Evolutionary conservation across 2,888 invertebrate genomes (phyloP).

Genomic region (Schizotus pectinicornis): DNA sequence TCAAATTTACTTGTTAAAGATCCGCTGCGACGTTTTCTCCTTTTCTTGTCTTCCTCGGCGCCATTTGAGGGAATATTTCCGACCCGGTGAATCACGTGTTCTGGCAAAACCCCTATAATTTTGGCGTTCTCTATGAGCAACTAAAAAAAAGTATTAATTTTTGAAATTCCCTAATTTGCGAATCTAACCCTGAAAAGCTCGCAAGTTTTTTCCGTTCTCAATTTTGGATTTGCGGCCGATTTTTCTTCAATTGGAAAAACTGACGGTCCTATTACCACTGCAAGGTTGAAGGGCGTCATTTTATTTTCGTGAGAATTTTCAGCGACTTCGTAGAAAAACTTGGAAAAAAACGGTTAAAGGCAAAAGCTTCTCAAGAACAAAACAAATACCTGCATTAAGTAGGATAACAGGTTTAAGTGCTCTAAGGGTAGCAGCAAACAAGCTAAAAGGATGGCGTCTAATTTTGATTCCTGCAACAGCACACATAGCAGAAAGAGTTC

Average conservation of each 20-base stretch:
- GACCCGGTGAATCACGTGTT: constrained; percentile 61
- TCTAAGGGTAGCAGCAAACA: constrained; percentile 76
- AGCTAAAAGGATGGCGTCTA: constrained; percentile 69
- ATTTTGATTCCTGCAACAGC: constrained; percentile 65
- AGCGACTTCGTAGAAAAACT: constrained; percentile 75
- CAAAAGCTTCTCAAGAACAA: constrained; percentile 3
- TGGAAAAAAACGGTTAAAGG: constrained; percentile 43
- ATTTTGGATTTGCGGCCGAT: constrained; percentile 62
- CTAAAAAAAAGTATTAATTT: constrained; percentile 57
- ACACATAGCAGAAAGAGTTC: constrained; percentile 77
- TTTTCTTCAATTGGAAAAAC: constrained; percentile 79
- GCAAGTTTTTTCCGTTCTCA: constrained; percentile 71
- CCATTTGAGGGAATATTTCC: constrained; percentile 55
- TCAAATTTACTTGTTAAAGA: constrained; percentile 76
- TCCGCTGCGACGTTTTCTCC: constrained; percentile 84
- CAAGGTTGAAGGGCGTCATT: constrained; percentile 84
- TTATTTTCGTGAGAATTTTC: constrained; percentile 73
- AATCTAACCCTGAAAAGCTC: constrained; percentile 69
- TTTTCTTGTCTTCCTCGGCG: constrained; percentile 63
- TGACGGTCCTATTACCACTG: constrained; percentile 85
- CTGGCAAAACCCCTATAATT: constrained; percentile 75
- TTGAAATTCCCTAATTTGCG: background rate
- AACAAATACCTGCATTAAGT: constrained; percentile 74
- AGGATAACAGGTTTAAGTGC: constrained; percentile 80
- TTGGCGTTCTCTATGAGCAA: constrained; percentile 79